phyloP scores from a whole-genome alignment of 2,113 vertebrate species.

The Amblyopsis rosae region DNA sequence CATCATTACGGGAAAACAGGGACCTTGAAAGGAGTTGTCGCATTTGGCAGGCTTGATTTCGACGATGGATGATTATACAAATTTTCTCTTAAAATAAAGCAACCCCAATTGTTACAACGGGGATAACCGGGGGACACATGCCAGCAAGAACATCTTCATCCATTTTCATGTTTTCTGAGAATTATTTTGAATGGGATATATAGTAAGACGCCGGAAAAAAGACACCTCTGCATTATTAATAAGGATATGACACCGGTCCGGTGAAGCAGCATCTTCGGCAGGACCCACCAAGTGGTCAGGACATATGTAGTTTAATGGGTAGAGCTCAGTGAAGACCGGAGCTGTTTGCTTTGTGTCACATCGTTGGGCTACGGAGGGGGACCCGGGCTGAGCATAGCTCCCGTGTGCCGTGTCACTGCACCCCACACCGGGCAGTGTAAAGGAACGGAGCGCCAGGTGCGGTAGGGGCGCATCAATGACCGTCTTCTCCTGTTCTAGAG shows the following conservation, averaged over 20 bases:
- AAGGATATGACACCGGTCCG: slow-evolving; percentile 50
- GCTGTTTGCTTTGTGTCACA: slow-evolving; percentile 51
- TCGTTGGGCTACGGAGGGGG: slow-evolving; percentile 42
- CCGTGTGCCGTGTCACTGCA: slow-evolving; percentile 42
- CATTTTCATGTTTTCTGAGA: slow-evolving; percentile 30
- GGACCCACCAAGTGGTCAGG: slow-evolving; percentile 37
- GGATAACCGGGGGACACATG: slow-evolving; percentile 32
- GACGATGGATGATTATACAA: not conserved
- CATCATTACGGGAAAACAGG: slow-evolving; percentile 48
- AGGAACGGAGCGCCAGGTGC: slow-evolving; percentile 71
- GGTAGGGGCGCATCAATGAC: slow-evolving; percentile 78
- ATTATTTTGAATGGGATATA: slow-evolving; percentile 44
- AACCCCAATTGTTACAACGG: slow-evolving; percentile 51
- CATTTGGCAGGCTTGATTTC: slow-evolving; percentile 30
- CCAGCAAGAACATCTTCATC: slow-evolving; percentile 9
- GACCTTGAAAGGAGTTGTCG: slow-evolving; percentile 26
- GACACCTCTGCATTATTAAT: slow-evolving; percentile 62
- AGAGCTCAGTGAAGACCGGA: slow-evolving; percentile 59
- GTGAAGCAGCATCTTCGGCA: not conserved
- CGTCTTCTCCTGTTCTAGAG: slow-evolving; percentile 70
- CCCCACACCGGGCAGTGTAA: slow-evolving; percentile 52
- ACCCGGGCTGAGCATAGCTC: slow-evolving; percentile 38
- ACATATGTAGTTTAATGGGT: slow-evolving; percentile 56
- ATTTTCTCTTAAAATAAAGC: slow-evolving; percentile 19
- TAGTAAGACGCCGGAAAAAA: slow-evolving; percentile 37